Conservation (phyloP, 2,797 vertebrate genomes). For the Falco peregrinus region DNA sequence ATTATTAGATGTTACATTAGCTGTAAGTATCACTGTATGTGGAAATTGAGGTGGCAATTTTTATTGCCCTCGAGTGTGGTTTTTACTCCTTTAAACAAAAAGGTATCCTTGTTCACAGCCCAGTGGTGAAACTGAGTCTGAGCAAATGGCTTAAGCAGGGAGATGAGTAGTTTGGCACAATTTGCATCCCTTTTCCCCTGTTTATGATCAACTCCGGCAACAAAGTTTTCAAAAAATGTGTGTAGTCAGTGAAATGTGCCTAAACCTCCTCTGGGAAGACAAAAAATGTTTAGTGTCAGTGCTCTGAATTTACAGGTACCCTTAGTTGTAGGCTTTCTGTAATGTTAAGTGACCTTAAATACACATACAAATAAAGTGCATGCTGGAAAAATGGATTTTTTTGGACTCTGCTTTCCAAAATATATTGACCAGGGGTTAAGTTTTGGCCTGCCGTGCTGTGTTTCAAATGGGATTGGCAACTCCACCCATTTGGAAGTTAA, state of each 20-base stretch:
- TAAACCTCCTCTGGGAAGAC: background rate
- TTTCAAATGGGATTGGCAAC: background rate
- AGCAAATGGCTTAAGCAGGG: background rate
- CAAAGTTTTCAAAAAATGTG: background rate
- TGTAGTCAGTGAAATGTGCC: background rate
- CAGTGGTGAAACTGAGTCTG: background rate
- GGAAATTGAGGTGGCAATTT: background rate
- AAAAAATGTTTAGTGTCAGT: background rate
- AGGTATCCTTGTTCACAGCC: background rate
- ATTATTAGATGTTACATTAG: background rate
- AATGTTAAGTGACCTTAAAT: background rate
- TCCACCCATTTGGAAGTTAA: background rate
- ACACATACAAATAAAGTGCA: accelerated
- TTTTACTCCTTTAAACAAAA: background rate
- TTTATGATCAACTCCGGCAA: background rate
- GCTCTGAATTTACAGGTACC: background rate
- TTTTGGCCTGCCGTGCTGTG: background rate
- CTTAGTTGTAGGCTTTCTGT: background rate
- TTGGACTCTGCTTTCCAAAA: background rate
- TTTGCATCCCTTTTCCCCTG: background rate
- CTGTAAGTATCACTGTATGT: background rate
- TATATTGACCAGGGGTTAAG: background rate
- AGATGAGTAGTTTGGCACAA: background rate
- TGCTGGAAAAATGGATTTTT: accelerated
- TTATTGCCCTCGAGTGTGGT: background rate